Evolutionary conservation across 2,113 vertebrate genomes (phyloP).

Genomic region (Pipra filicauda): DNA sequence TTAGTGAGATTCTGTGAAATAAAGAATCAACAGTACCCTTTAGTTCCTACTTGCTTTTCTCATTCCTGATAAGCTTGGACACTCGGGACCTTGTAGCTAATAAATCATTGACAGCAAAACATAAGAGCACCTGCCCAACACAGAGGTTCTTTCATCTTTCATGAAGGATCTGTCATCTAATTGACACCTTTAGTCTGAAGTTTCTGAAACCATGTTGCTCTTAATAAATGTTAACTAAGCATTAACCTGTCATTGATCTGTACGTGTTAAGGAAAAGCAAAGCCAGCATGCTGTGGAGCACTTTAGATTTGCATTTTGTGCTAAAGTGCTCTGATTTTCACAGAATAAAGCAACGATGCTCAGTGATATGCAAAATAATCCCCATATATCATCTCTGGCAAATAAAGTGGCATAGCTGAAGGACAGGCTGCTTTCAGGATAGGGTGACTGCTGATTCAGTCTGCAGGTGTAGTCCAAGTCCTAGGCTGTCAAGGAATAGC

Average conservation of each 20-base stretch:
- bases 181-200: constrained; percentile 44
- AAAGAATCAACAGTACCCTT: background rate
- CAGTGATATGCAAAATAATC: background rate
- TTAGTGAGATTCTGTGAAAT: background rate
- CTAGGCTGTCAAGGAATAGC: background rate
- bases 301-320: background rate
- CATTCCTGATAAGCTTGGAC: background rate
- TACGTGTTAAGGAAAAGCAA: constrained; percentile 8
- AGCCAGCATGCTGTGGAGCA: background rate
- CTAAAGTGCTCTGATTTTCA: background rate
- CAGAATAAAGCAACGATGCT: background rate
- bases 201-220: constrained; percentile 54
- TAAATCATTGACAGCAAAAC: constrained; percentile 34
- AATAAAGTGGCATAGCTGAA: background rate
- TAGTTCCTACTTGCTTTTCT: background rate
- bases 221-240: constrained; percentile 64
- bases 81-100: constrained; percentile 10
- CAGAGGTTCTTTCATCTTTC: constrained; percentile 29
- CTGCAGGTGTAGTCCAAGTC: background rate
- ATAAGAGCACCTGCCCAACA: background rate
- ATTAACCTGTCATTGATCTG: constrained; percentile 64
- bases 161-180: constrained; percentile 36
- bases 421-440: background rate
- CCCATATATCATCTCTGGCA: background rate
- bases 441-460: background rate